Evolutionary conservation across 2,113 vertebrate species (phyloP).

Genomic region (Uria lomvia): DNA sequence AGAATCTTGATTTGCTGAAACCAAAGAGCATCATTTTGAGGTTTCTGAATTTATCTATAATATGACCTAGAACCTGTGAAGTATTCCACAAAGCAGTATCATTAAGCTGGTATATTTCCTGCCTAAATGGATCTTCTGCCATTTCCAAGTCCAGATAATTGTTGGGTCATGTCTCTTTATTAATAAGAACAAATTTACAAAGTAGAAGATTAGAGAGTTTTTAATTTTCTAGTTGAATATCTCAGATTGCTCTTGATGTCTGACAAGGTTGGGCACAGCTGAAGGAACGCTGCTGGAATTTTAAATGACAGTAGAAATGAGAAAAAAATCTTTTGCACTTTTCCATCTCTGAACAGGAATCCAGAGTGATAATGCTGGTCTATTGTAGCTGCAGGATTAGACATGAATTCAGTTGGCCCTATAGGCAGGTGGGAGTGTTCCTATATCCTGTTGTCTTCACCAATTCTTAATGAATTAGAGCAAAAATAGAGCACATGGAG

Average conservation of each 20-base stretch:
- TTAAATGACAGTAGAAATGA: neutral
- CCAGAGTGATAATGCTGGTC: neutral
- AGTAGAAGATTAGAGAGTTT: constrained; percentile 23
- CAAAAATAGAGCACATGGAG: neutral
- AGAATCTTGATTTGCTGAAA: neutral
- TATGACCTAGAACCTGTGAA: neutral
- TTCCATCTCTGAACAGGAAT: neutral
- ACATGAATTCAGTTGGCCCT: neutral
- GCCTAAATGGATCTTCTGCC: neutral
- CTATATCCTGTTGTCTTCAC: neutral
- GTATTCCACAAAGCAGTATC: neutral
- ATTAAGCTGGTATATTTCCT: neutral
- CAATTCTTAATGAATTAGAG: neutral
- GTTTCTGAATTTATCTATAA: neutral
- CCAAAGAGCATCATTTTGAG: neutral
- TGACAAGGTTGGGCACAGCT: neutral
- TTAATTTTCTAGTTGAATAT: constrained; percentile 47
- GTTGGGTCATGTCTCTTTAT: neutral
- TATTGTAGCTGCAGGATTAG: neutral
- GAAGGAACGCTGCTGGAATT: neutral
- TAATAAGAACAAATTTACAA: constrained; percentile 21
- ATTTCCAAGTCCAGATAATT: neutral
- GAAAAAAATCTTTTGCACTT: neutral
- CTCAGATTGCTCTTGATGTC: constrained; percentile 21
- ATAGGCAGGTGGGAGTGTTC: neutral